Evolutionary conservation across 2,113 vertebrate species (phyloP).

Genomic region (Phylloscopus whistleri): DNA sequence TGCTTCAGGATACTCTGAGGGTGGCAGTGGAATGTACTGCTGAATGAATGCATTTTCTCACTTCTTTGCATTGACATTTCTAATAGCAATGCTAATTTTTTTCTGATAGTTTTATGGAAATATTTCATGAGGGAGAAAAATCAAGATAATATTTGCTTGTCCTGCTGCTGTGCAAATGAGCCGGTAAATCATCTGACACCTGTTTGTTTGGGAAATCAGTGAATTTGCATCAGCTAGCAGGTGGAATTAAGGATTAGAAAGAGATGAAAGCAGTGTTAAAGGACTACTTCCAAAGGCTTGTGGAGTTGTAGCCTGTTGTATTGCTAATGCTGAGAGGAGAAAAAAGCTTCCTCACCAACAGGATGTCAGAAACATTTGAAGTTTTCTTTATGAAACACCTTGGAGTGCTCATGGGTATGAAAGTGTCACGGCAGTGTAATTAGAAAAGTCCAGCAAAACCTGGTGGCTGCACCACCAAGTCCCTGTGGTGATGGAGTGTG

Average conservation of each 20-base stretch:
- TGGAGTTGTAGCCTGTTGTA: neutral
- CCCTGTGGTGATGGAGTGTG: neutral
- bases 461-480: neutral
- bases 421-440: neutral
- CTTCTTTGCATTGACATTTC: neutral
- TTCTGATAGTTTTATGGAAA: neutral
- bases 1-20: neutral
- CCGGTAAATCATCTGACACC: neutral
- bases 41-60: neutral
- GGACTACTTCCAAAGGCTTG: neutral
- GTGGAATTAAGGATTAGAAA: neutral
- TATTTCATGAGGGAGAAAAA: neutral
- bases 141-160: neutral
- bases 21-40: neutral
- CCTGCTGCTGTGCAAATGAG: neutral
- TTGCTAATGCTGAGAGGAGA: neutral
- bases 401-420: neutral
- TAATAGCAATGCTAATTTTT: neutral
- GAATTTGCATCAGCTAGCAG: neutral
- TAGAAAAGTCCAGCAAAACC: neutral
- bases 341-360: neutral
- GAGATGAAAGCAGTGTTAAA: neutral
- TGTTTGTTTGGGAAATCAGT: neutral
- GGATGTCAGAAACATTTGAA: neutral
- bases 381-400: conserved; percentile 18